Evolutionary conservation across 2,797 vertebrate genomes (phyloP), one percentile per base, ranked within the genome.

Genomic region (Tamandua tetradactyla): DNA sequence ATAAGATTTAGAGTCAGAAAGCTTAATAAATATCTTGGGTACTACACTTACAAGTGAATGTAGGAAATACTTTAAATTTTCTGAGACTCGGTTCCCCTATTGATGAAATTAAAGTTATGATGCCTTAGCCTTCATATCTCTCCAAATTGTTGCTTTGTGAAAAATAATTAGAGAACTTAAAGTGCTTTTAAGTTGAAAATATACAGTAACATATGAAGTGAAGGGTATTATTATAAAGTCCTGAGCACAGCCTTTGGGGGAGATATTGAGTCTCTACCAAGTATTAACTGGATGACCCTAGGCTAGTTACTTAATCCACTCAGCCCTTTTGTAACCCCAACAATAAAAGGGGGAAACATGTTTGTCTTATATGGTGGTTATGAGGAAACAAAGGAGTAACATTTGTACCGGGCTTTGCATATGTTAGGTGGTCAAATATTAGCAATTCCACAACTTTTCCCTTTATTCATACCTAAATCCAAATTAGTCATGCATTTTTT

Each of bases 41-140:
- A 17, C 32, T 78, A 59, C 12, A 37, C 27, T 62, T 27, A 5
- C 30, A 64, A 86, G 59, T 86, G 11, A 80, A 13, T 78, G 44
- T 90, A 52, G 52, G 13, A 87, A 90, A 68, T 57, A 68, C 64
- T 68, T 81, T 64, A 85, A 92, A 55, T 22, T 91, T 61, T 76
- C 35, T 44, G 23, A 85, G 7, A 4, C 5, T 86, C 20, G 13
- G 20, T 83, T 86, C 94, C 14, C 49, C 35, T 72, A 20, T 74
- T 52, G 72, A 44, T 75, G 55, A 49, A 72, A 49, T 79, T 30
- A 69, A 79, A 91, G 13, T 76, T 44, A 13, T 35, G 86, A 40
- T 88, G 25, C 30, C 42, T 85, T 11, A 47, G 35, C 30, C 8
- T 93, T 88, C 14, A 79, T 92, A 44, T 37, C 5, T 76, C 47